Base-by-base conservation (phyloP, 2,888 invertebrate genomes). In the Lasioglossum villosulum region DNA sequence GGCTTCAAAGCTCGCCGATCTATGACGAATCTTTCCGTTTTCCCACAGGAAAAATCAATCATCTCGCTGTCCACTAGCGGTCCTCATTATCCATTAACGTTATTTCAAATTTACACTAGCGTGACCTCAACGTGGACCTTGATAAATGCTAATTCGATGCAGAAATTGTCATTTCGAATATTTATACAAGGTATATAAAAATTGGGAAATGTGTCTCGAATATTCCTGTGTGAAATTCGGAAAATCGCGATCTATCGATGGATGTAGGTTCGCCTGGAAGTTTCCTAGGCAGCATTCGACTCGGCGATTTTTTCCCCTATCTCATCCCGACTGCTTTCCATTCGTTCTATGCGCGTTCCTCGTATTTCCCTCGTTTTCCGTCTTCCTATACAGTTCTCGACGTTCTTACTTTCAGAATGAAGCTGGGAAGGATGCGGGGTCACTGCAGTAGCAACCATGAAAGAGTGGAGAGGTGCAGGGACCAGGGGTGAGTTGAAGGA, bases 371-470 rank as follows among this genome's bases (percentile, higher is more conserved):
- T 82, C 77, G 78, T 86, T 86, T 86, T 80, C 86, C 82, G 86
- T 86, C 82, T 89, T 83, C 87, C 85, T 80, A 80, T 85, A 80
- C 80, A 75, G 75, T 87, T 79, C 83, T 84, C 88, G 87, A 71
- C 83, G 88, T 89, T 88, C 83, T 88, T 87, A 88, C 80, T 82
- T 80, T 72, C 84, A 68, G 84, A 80, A 80, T 68, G 91, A 86
- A 86, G 82, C 78, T 83, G 82, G 87, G 75, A 89, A 87, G 90
- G 90, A 90, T 92, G 91, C 83, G 91, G 91, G 92, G 89, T 83
- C 82, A 88, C 88, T 89, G 92, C 8, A 88, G 87, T 90, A 90
- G 86, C 90, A 88, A 88, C 90, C 90, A 80, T 86, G 91, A 89
- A 88, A 90, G 80, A 87, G 82, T 74, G 82, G 83, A 63, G 84